A percentile compares a stretch with the other conserved stretches of the same genome.
phyloP scores from a whole-genome alignment of 1,140 invertebrate genomes.

The Drosophila parabipectinata region DNA sequence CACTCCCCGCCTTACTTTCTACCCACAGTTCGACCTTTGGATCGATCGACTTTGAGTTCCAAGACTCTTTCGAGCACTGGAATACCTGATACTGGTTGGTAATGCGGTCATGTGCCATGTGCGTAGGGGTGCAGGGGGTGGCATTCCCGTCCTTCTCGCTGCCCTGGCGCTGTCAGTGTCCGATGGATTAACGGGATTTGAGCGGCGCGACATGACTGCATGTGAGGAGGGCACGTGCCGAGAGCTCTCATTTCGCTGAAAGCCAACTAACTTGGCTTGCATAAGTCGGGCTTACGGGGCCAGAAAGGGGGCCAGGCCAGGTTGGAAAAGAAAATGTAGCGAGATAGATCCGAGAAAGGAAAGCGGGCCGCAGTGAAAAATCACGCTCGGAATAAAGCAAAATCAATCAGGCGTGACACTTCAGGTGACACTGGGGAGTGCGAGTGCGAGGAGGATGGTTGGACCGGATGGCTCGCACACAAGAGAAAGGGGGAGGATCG shows the following conservation, averaged over 20 bases:
- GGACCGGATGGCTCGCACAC: not conserved
- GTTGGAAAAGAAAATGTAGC: not conserved
- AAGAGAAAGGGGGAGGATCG: too few species aligned
- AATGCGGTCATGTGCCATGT: not conserved
- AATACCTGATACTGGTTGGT: conserved; percentile 6
- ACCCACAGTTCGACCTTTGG: too few species aligned
- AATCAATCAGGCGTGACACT: conserved; percentile 45
- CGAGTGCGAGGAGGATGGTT: not conserved
- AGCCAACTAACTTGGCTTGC: conserved; percentile 23
- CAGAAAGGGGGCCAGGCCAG: conserved; percentile 1
- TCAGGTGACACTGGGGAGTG: not conserved
- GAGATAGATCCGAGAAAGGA: conserved; percentile 16
- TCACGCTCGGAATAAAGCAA: conserved; percentile 34
- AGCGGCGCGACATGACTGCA: conserved; percentile 2
- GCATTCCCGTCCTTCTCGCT: not conserved
- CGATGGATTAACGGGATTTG: conserved; percentile 36
- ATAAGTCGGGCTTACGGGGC: conserved; percentile 21
- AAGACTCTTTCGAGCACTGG: not conserved
- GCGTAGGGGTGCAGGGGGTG: not conserved
- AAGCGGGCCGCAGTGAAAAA: conserved; percentile 33
- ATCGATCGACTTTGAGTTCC: too few species aligned
- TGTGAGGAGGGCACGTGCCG: conserved; percentile 33
- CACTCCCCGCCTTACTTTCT: too few species aligned
- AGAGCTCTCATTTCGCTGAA: conserved; percentile 27
- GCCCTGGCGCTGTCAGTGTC: not conserved